These are phyloP conservation scores for Burhinus oedicnemus DNA, from an alignment of 2,113 vertebrate genomes.

Conservation along the genomic window DNA sequence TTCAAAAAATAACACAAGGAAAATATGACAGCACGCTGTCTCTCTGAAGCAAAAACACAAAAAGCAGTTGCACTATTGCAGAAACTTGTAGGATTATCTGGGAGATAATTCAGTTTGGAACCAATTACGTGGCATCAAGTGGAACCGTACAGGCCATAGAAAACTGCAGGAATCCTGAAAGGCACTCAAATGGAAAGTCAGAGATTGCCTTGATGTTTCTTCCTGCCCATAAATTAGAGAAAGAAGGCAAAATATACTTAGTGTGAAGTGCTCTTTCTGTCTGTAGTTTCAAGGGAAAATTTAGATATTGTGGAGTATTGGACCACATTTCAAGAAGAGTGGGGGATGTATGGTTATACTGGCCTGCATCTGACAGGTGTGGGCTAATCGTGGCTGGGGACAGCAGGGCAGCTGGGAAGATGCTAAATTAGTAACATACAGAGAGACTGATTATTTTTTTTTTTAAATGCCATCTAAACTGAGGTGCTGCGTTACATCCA, in stretches of 20 bases:
- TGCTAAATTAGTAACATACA: neutral
- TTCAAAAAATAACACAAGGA: neutral
- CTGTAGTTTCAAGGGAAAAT: neutral
- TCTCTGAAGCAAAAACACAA: neutral
- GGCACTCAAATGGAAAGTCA: neutral
- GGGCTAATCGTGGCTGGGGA: neutral
- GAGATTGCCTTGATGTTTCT: neutral
- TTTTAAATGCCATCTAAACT: neutral
- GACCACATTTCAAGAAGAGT: neutral
- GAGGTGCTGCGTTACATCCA: neutral
- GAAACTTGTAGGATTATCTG: neutral
- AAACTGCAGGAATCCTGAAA: neutral
- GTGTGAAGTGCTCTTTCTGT: neutral
- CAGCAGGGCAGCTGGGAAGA: neutral
- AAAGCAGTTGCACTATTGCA: neutral
- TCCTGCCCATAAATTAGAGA: neutral
- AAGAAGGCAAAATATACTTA: neutral
- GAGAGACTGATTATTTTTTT: neutral
- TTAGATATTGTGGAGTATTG: neutral
- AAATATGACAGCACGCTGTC: neutral
- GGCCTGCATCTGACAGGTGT: neutral
- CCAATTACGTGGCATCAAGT: neutral
- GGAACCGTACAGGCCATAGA: neutral
- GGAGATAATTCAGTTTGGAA: conserved; percentile 9
- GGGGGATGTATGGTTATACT: neutral